These are phyloP conservation scores for Cydia pomonella DNA, from an alignment of 1,140 invertebrate genomes.

Conservation along the genomic window DNA sequence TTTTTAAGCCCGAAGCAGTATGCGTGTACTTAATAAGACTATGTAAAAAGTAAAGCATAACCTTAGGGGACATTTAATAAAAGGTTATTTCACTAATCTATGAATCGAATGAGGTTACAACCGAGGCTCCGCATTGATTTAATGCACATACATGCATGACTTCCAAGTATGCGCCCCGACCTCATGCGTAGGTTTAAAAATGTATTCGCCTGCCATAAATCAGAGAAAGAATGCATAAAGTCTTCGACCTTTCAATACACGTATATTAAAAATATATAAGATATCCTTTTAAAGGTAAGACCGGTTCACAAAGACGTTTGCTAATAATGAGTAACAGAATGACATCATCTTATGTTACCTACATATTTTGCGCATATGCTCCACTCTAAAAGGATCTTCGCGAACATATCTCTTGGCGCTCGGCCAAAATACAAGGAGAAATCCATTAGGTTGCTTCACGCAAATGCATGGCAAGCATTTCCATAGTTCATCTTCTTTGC, in stretches of 20 bases:
- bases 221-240: background rate
- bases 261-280: background rate
- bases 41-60: background rate
- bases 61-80: background rate
- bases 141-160: background rate
- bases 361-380: slow-evolving; percentile 20
- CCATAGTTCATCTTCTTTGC: slow-evolving; percentile 25
- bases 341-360: slow-evolving; percentile 30
- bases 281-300: slow-evolving; percentile 13
- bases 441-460: slow-evolving; percentile 27
- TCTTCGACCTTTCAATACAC: background rate
- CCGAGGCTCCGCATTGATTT: background rate
- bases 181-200: background rate
- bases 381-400: slow-evolving; percentile 27
- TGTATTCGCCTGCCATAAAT: background rate
- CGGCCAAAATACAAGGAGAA: slow-evolving; percentile 22
- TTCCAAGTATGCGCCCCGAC: background rate
- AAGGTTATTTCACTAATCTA: background rate
- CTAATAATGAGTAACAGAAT: slow-evolving; percentile 22
- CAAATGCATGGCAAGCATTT: slow-evolving; percentile 30
- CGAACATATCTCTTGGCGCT: slow-evolving; percentile 18
- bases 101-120: background rate
- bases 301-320: background rate
- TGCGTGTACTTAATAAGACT: no score
- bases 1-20: no score